Base-by-base conservation (phyloP, 2,113 vertebrate species). In the Hippocampus guttulatus region DNA sequence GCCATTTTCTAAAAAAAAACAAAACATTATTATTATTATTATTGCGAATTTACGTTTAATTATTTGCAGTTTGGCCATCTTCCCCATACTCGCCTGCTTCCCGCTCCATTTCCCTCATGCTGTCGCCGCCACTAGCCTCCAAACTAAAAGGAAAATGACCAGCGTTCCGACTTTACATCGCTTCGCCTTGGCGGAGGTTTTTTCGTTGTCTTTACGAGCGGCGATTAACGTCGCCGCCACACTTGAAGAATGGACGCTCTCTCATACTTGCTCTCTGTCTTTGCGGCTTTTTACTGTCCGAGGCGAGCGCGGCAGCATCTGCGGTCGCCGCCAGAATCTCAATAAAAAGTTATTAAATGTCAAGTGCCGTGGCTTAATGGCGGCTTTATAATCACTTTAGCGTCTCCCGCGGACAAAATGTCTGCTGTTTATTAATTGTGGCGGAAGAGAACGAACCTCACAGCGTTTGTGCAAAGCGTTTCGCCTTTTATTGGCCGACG, bases 311-410 rank as follows among this genome's bases (percentile, higher is more conserved):
- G 25, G 27, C 47, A 21, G 65, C 65, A 49, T 67, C 65, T 52
- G 65, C 27, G 4, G 47, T 52, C 30, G 66, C 66, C 11, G 30
- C 33, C 27, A 51, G n/a, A 62, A 67, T 49, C n/a, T 30, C 40
- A 18, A 40, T 43, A 14, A 45, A 38, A 49, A 30, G 45, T 65
- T 54, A 64, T 69, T 30, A 58, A 65, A 58, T 54, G 61, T 69
- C 14, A 69, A 63, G 67, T 71, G 38, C 61, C 49, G 33, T 14
- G 20, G 62, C 69, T 40, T 52, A 71, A 71, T 52, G 9, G 47
- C 60, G 33, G 51, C 66, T 38, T 55, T 67, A 62, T 43, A 30
- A 62, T 61, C 55, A 54, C 57, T 52, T 25, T 41, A 68, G 30
- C 60, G 65, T 60, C 64, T 68, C 65, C 23, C 41, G 43, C 25